Conservation (phyloP, 2,888 invertebrate genomes). For the Epicampocera succincta region DNA sequence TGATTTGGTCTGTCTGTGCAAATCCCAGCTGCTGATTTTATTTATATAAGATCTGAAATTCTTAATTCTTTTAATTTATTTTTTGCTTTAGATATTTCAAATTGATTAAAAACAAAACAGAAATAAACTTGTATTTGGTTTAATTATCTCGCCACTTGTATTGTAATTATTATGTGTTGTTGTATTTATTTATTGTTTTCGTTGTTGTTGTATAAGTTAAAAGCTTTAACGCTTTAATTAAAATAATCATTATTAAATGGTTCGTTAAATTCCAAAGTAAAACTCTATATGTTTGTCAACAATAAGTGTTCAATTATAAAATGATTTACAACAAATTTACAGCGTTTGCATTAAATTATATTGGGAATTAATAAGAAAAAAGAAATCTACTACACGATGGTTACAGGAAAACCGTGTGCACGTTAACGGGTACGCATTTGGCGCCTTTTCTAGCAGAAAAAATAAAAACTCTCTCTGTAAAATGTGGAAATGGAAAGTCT, state of each 20-base stretch:
- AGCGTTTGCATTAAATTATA: conserved; percentile 37
- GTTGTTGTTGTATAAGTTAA: conserved; percentile 32
- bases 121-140: neutral
- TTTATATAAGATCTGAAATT: conserved; percentile 7
- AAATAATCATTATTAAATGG: conserved; percentile 65
- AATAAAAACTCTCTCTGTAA: too few relatives aligned
- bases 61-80: neutral
- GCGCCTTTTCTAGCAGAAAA: too few relatives aligned
- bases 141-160: conserved; percentile 8
- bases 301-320: conserved; percentile 64
- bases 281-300: conserved; percentile 60
- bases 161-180: conserved; percentile 44
- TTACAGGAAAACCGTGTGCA: too few relatives aligned
- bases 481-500: too few relatives aligned
- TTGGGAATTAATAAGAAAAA: too few relatives aligned
- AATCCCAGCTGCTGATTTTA: conserved; percentile 14
- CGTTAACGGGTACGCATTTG: too few relatives aligned
- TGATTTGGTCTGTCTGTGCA: conserved; percentile 9
- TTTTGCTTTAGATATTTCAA: conserved; percentile 4
- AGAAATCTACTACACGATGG: too few relatives aligned
- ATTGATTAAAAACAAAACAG: conserved; percentile 17
- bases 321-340: conserved; percentile 51
- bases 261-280: conserved; percentile 64
- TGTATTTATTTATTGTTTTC: conserved; percentile 19
- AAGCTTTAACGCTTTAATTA: conserved; percentile 65